These are phyloP conservation scores for Drosophila fungiperda DNA, from an alignment of 2,888 invertebrate genomes.

Conservation along the genomic window DNA sequence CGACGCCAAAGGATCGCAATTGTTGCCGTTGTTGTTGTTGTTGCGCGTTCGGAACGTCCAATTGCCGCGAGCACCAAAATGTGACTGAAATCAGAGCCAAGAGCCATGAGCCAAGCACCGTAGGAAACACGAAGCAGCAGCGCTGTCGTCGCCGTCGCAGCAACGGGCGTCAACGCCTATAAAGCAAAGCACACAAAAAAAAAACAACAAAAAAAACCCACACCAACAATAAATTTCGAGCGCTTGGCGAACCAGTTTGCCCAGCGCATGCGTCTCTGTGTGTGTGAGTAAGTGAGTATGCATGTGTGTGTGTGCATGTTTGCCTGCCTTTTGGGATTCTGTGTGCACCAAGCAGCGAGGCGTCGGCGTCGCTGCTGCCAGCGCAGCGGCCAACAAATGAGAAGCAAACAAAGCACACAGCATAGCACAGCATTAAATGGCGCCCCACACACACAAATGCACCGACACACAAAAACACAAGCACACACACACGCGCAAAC, in stretches of 20 bases:
- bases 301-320: slow-evolving; percentile 14
- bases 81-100: slow-evolving; percentile 80
- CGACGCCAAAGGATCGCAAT: slow-evolving; percentile 66
- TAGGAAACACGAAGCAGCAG: slow-evolving; percentile 57
- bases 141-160: slow-evolving; percentile 48
- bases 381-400: slow-evolving; percentile 60
- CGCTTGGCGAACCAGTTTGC: slow-evolving; percentile 68
- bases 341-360: slow-evolving; percentile 48
- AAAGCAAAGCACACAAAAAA: slow-evolving; percentile 9
- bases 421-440: slow-evolving; percentile 73
- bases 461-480: slow-evolving; percentile 1
- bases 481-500: slow-evolving; percentile 10
- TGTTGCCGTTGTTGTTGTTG: slow-evolving; percentile 21
- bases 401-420: slow-evolving; percentile 58
- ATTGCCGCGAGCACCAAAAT: slow-evolving; percentile 84
- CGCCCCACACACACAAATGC: slow-evolving; percentile 74
- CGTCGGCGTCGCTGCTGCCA: slow-evolving; percentile 51
- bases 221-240: slow-evolving; percentile 40
- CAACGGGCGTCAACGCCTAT: slow-evolving; percentile 65
- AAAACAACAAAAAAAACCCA: slow-evolving; percentile 14
- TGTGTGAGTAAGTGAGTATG: slow-evolving; percentile 23
- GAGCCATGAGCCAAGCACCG: slow-evolving; percentile 68
- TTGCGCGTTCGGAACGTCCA: slow-evolving; percentile 71
- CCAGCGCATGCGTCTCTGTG: slow-evolving; percentile 61
- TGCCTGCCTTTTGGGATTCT: slow-evolving; percentile 71